A percentile compares a stretch with the other conserved stretches of the same genome.
phyloP scores from a whole-genome alignment of 2,797 vertebrate species.

The Heliangelus exortis region DNA sequence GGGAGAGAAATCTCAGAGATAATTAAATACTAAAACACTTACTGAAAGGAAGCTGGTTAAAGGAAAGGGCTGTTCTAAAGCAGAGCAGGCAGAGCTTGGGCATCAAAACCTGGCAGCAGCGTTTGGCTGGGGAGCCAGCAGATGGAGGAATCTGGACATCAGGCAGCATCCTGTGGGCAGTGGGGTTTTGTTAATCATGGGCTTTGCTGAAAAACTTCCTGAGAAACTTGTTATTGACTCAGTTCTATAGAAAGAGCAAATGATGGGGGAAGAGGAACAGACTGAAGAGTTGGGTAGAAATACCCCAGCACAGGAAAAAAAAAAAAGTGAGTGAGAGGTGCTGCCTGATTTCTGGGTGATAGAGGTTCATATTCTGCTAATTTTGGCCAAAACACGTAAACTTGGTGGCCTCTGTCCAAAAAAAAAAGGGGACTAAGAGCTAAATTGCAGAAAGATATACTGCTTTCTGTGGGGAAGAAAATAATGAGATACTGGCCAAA shows the following conservation, averaged over 20 bases:
- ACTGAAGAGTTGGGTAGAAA: not conserved
- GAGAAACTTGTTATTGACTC: not conserved
- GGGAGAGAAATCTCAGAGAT: not conserved
- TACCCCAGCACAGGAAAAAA: not conserved
- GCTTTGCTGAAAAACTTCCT: not conserved
- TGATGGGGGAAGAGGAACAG: accelerated
- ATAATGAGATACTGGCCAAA: not conserved
- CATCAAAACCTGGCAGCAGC: not conserved
- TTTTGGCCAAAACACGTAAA: not conserved
- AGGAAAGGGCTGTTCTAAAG: not conserved
- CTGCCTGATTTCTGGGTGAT: accelerated
- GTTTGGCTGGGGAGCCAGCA: not conserved
- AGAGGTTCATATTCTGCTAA: too few relatives aligned
- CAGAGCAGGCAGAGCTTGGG: not conserved
- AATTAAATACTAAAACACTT: not conserved
- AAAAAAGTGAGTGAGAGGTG: not conserved
- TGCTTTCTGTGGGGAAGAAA: not conserved
- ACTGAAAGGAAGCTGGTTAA: too few relatives aligned
- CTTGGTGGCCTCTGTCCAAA: not conserved
- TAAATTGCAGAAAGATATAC: accelerated
- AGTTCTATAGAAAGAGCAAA: not conserved
- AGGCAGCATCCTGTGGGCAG: not conserved
- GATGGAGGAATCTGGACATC: not conserved
- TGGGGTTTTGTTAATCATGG: accelerated
- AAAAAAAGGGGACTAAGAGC: not conserved